A percentile compares a stretch with the other conserved stretches of the same genome.
These are phyloP conservation scores for Nomada ruficornis DNA, from an alignment of 2,888 invertebrate genomes.

Conservation along the genomic window DNA sequence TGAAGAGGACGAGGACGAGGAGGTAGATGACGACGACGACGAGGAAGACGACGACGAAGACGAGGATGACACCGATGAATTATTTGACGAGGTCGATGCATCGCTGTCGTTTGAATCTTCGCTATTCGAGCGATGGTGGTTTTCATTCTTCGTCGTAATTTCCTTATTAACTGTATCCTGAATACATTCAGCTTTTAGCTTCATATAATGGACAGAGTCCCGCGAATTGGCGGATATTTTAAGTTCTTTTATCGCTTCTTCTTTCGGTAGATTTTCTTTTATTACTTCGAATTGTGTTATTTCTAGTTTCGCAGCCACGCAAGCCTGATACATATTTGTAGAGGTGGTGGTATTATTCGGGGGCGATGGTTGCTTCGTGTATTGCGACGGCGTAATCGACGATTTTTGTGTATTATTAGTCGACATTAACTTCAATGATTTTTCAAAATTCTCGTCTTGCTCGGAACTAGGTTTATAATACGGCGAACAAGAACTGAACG, in stretches of 20 bases:
- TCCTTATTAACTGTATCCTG: background rate
- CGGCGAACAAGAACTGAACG: constrained; percentile 68
- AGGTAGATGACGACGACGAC: constrained; percentile 24
- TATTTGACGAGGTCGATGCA: constrained; percentile 64
- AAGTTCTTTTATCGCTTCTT: constrained; percentile 77
- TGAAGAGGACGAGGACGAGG: constrained; percentile 68
- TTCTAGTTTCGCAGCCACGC: constrained; percentile 66
- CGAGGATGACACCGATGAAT: constrained; percentile 69
- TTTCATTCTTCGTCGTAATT: background rate
- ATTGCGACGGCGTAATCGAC: constrained; percentile 15
- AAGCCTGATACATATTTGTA: constrained; percentile 28
- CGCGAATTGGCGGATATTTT: constrained; percentile 72
- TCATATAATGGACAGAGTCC: constrained; percentile 41
- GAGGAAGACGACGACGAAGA: constrained; percentile 68
- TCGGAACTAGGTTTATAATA: constrained; percentile 77
- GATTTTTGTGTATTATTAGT: constrained; percentile 18
- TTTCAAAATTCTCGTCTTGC: constrained; percentile 23
- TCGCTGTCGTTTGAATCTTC: constrained; percentile 73
- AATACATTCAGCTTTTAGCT: constrained; percentile 14
- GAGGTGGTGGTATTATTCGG: background rate
- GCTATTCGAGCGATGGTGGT: constrained; percentile 52
- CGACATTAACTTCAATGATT: constrained; percentile 1
- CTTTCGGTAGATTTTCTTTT: constrained; percentile 78
- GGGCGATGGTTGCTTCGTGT: constrained; percentile 2
- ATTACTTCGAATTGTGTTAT: constrained; percentile 81